phyloP scores from a whole-genome alignment of 2,797 vertebrate species.

The Sylvia borin region DNA sequence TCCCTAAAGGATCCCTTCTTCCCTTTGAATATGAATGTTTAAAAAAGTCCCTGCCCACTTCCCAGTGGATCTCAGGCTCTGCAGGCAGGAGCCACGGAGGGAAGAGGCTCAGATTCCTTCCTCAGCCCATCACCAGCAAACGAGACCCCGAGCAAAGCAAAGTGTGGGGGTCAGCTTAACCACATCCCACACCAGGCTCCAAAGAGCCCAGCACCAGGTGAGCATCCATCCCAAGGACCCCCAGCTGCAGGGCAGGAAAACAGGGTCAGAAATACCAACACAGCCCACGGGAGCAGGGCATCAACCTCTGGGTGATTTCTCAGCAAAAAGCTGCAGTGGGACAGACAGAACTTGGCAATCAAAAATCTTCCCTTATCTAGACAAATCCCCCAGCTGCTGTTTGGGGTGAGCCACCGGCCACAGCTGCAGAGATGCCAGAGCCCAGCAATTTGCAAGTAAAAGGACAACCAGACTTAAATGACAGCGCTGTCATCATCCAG shows the following conservation, averaged over 20 bases:
- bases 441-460: not conserved
- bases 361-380: not conserved
- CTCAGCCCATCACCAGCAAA: not conserved
- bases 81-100: rapidly evolving
- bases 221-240: not conserved
- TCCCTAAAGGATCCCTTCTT: not conserved
- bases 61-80: not conserved
- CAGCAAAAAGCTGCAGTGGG: rapidly evolving
- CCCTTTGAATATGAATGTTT: not conserved
- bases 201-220: not conserved
- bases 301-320: rapidly evolving
- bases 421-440: not conserved
- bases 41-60: rapidly evolving
- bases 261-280: rapidly evolving
- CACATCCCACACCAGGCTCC: not conserved
- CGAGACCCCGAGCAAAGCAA: not conserved
- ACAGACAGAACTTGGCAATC: not conserved
- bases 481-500: not conserved
- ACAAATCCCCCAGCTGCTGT: not conserved
- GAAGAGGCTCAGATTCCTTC: not conserved
- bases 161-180: not conserved
- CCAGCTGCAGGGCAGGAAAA: not conserved
- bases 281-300: rapidly evolving
- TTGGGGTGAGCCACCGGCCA: not conserved
- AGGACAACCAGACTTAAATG: not conserved